Evolutionary conservation across 2,888 invertebrate genomes (phyloP).

Genomic region (Molorchus minor): DNA sequence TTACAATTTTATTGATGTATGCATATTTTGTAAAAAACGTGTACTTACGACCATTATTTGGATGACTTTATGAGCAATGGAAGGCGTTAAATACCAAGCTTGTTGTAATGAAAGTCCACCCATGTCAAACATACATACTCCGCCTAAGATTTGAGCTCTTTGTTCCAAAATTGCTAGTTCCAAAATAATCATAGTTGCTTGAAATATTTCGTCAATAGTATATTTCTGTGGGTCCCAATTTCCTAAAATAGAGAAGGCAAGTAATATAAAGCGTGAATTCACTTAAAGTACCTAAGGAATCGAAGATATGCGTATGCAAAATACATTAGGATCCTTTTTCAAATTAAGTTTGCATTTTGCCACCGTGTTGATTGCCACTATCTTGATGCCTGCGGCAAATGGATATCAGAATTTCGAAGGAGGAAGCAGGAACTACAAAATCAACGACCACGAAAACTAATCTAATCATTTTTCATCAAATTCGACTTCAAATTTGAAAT

Average conservation of each 20-base stretch:
- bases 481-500: too few relatives aligned
- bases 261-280: not conserved
- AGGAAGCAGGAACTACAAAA: too few relatives aligned
- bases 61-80: conserved; percentile 73
- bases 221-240: conserved; percentile 78
- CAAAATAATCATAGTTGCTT: conserved; percentile 73
- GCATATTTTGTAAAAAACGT: not conserved
- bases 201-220: conserved; percentile 75
- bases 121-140: conserved; percentile 79
- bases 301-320: too few relatives aligned
- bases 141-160: conserved; percentile 79
- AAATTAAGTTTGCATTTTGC: too few relatives aligned
- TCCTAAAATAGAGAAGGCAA: conserved; percentile 61
- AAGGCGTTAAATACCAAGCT: conserved; percentile 78
- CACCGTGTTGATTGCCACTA: too few relatives aligned
- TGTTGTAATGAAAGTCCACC: conserved; percentile 76
- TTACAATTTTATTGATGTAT: too few relatives aligned
- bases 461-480: too few relatives aligned
- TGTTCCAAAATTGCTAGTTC: conserved; percentile 81
- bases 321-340: too few relatives aligned
- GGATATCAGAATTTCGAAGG: too few relatives aligned
- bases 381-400: too few relatives aligned
- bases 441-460: too few relatives aligned
- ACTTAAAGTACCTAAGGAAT: too few relatives aligned
- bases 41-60: conserved; percentile 75